Conservation (phyloP, 2,888 invertebrate genomes). For the Andrena hattorfiana region DNA sequence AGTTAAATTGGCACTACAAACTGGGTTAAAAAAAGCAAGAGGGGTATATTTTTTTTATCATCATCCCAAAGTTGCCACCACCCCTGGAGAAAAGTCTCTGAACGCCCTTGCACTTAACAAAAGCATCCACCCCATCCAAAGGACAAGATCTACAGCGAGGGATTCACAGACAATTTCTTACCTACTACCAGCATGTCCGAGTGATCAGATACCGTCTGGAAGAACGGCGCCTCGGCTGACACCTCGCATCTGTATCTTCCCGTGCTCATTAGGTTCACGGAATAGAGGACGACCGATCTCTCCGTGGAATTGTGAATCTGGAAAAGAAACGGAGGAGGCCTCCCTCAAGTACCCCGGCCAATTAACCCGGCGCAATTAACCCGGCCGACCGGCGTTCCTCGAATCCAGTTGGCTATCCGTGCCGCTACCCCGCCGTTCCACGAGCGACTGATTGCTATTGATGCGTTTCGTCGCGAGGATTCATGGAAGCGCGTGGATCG, state of each 20-base stretch:
- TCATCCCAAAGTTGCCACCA: background rate
- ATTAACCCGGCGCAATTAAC: slow-evolving; percentile 34
- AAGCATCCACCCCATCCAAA: background rate
- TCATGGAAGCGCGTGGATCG: slow-evolving; percentile 7
- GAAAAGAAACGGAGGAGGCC: slow-evolving; percentile 73
- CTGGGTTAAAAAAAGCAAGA: too few relatives aligned
- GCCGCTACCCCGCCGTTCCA: background rate
- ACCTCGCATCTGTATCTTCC: slow-evolving; percentile 92
- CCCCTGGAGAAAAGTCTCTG: background rate
- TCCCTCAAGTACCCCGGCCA: background rate
- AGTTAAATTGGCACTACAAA: too few relatives aligned
- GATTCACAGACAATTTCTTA: slow-evolving; percentile 84
- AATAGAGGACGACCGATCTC: slow-evolving; percentile 88
- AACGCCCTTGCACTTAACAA: background rate
- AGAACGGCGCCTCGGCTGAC: slow-evolving; percentile 91
- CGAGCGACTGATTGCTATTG: background rate
- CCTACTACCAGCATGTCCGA: slow-evolving; percentile 91
- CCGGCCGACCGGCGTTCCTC: slow-evolving; percentile 11
- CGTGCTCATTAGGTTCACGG: slow-evolving; percentile 90
- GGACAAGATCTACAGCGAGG: background rate
- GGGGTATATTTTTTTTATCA: too few relatives aligned
- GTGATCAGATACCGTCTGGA: slow-evolving; percentile 91
- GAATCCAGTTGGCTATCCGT: slow-evolving; percentile 19
- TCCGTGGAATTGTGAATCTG: slow-evolving; percentile 90
- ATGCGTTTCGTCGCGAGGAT: slow-evolving; percentile 3